A percentile compares a stretch with the other conserved stretches of the same genome.
Evolutionary conservation across 2,113 vertebrate species (phyloP).

Genomic region (Mus musculus): DNA sequence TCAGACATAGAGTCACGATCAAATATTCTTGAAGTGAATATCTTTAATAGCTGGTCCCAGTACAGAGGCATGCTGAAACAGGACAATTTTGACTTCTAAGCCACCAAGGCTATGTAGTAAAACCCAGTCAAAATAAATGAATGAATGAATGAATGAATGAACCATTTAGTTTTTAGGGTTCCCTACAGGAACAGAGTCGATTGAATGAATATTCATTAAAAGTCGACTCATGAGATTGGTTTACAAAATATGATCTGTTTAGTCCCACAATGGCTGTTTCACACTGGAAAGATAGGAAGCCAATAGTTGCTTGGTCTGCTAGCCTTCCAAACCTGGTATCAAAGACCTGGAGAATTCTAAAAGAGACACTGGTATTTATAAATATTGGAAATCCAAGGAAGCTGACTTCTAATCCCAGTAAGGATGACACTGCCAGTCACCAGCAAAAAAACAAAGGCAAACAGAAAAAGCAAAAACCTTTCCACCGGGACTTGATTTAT

Average conservation of each 20-base stretch:
- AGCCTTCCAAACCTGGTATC: neutral
- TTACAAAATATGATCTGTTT: neutral
- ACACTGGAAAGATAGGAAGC: neutral
- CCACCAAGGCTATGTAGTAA: neutral
- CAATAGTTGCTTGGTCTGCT: too few relatives aligned
- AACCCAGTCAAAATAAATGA: neutral
- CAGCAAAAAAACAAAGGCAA: too few relatives aligned
- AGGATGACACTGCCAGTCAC: neutral
- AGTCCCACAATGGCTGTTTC: neutral
- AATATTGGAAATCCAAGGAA: neutral
- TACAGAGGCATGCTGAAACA: neutral
- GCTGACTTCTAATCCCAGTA: neutral
- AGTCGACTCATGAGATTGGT: neutral
- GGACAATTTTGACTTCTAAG: neutral
- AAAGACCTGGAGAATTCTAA: too few relatives aligned
- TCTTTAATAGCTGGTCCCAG: neutral
- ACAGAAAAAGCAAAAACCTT: neutral
- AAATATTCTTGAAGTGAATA: conserved; percentile 7
- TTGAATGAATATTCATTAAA: neutral
- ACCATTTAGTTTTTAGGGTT: neutral
- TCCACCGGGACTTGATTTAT: neutral
- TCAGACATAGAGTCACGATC: neutral
- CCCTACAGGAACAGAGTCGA: neutral
- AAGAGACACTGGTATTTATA: neutral
- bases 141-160: neutral